Conservation (phyloP, 2,797 vertebrate species). For the Strix occidentalis region DNA sequence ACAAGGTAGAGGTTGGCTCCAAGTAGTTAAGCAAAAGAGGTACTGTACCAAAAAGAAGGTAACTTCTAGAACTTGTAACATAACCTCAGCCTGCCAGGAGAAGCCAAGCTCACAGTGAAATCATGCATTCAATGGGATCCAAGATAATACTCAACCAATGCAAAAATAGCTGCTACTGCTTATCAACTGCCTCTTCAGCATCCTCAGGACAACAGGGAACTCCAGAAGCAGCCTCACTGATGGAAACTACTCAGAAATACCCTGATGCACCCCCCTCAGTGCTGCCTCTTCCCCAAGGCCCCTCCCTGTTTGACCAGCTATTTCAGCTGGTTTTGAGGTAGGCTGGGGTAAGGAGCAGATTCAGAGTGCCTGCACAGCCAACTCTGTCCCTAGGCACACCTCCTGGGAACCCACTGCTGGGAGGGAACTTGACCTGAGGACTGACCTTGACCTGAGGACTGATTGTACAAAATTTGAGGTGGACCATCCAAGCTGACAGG, state of each 20-base stretch:
- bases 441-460: not conserved
- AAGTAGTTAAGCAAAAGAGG: not conserved
- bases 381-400: not conserved
- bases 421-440: not conserved
- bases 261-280: not conserved
- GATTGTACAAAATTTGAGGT: not conserved
- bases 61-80: not conserved
- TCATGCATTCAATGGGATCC: not conserved
- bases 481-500: not conserved
- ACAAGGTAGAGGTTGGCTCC: not conserved
- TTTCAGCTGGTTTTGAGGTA: not conserved
- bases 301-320: not conserved
- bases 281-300: not conserved
- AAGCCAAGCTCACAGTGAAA: not conserved
- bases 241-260: not conserved
- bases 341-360: not conserved
- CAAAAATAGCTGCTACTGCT: constrained; percentile 6
- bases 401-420: rapidly evolving
- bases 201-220: not conserved
- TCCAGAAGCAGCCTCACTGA: not conserved
- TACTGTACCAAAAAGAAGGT: not conserved
- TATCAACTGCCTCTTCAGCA: not conserved
- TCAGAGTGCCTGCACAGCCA: not conserved
- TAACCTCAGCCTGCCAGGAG: constrained; percentile 14
- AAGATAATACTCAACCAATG: not conserved